A percentile compares a stretch with the other conserved stretches of the same genome.
These are phyloP conservation scores for Rhaphigaster nebulosa DNA, from an alignment of 2,888 invertebrate genomes.

Conservation along the genomic window DNA sequence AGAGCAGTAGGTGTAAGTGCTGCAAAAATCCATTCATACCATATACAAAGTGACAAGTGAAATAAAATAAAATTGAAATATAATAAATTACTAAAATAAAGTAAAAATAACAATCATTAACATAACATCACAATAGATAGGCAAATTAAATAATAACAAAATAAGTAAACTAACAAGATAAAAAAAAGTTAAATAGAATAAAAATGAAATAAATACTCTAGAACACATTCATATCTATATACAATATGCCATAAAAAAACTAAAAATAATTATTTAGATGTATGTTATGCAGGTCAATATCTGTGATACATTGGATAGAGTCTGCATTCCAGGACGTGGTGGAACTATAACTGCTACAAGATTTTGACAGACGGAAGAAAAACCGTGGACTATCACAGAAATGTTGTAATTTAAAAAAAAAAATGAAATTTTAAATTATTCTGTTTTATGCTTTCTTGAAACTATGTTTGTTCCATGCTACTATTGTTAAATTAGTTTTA, in stretches of 20 bases:
- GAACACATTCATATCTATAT: too few relatives aligned
- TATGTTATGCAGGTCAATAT: conserved; percentile 61
- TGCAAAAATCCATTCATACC: too few relatives aligned
- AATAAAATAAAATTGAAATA: too few relatives aligned
- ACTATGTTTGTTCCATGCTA: conserved; percentile 20
- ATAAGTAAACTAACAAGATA: too few relatives aligned
- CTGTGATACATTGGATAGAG: conserved; percentile 59
- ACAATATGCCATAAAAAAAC: neutral
- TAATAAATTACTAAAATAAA: too few relatives aligned
- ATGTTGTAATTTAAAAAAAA: conserved; percentile 62
- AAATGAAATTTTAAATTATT: neutral
- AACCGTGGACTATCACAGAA: conserved; percentile 65
- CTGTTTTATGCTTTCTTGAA: conserved; percentile 41
- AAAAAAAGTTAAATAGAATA: too few relatives aligned
- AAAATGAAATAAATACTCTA: too few relatives aligned
- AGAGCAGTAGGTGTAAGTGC: too few relatives aligned
- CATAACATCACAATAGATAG: too few relatives aligned
- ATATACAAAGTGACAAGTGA: too few relatives aligned
- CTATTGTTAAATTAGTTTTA: conserved; percentile 36
- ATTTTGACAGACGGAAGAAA: conserved; percentile 65
- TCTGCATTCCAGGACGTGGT: conserved; percentile 57
- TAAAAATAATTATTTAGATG: neutral
- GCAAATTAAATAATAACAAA: too few relatives aligned
- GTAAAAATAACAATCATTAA: too few relatives aligned
- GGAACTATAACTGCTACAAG: conserved; percentile 64